Conservation (phyloP, 2,797 vertebrate species). For the Sternarchorhynchus goeldii region DNA sequence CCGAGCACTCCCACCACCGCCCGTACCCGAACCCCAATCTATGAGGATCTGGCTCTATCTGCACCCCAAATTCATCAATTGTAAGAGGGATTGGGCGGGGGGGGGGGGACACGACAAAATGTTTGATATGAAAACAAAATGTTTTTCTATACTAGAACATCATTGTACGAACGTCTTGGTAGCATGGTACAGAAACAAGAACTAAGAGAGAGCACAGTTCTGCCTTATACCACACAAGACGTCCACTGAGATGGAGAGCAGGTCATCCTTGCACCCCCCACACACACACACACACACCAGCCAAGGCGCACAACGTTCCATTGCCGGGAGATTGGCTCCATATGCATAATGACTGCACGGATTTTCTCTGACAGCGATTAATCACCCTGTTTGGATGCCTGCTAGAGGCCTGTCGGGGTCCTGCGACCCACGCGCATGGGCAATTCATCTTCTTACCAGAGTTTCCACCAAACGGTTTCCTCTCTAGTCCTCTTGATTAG, state of each 20-base stretch:
- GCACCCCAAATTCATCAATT: not conserved
- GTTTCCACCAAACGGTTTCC: slow-evolving; percentile 40
- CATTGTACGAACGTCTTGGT: too few relatives aligned
- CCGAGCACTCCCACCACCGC: not conserved
- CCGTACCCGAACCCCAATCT: not conserved
- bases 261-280: not conserved
- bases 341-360: slow-evolving; percentile 72
- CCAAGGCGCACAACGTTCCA: slow-evolving; percentile 16
- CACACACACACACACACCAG: not conserved
- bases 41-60: not conserved
- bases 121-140: not conserved
- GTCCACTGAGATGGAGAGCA: not conserved
- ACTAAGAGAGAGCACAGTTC: not conserved
- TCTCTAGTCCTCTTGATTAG: slow-evolving; percentile 54
- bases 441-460: slow-evolving; percentile 77
- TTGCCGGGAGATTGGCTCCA: slow-evolving; percentile 44
- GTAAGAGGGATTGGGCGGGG: too few relatives aligned
- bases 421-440: slow-evolving; percentile 67
- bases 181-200: not conserved
- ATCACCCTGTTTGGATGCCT: slow-evolving; percentile 72
- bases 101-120: not conserved
- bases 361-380: slow-evolving; percentile 78
- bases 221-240: not conserved
- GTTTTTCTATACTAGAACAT: too few relatives aligned
- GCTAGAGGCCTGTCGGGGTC: slow-evolving; percentile 65